Evolutionary conservation across 2,797 vertebrate genomes (phyloP), one percentile per base, ranked within the genome.

Genomic region (Chelon labrosus): DNA sequence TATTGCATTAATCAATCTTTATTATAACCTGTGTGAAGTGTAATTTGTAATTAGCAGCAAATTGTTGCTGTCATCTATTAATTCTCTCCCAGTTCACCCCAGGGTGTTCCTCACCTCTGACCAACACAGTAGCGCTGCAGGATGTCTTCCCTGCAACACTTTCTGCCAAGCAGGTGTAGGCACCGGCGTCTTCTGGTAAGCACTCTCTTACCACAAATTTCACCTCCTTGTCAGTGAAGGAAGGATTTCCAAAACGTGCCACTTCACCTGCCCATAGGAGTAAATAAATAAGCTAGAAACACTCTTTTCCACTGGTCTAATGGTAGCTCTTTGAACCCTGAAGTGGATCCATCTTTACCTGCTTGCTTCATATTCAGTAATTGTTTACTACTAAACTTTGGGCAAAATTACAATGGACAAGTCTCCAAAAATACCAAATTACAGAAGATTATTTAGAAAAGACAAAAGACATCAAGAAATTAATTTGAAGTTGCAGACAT

Each of bases 131-230:
- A 1, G 93, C 90, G 0, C 93, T 93, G 83, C 92, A 92, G 51
- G 93, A 94, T 0, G 89, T 91, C 72, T 91, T 95, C 38, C 94
- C 95, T 0, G 73, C 76, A 1, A 53, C 7, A 83, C 93, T 95
- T 75, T 95, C 93, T 1, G 88, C 93, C 79, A 94, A 20, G 63
- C 94, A 94, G 9, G 92, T 94, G 79, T 94, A 95, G 27, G 91
- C 91, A 0, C 95, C 94, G 0, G 93, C 93, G 37, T 95, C 94
- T 61, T 94, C 94, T 0, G 93, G 94, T 65, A 94, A 86, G 53
- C 93, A 93, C 7, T 95, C 94, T 35, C 2, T 85, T 76, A 95
- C 89, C 39, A 87, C 65, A 51, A 93, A 92, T n/a, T 57, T 89
- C 16, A 66, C 83, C 66, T 90, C 79, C 3, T 54, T 56, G 58